phyloP scores from a whole-genome alignment of 2,113 vertebrate species.

The Salvelinus alpinus region DNA sequence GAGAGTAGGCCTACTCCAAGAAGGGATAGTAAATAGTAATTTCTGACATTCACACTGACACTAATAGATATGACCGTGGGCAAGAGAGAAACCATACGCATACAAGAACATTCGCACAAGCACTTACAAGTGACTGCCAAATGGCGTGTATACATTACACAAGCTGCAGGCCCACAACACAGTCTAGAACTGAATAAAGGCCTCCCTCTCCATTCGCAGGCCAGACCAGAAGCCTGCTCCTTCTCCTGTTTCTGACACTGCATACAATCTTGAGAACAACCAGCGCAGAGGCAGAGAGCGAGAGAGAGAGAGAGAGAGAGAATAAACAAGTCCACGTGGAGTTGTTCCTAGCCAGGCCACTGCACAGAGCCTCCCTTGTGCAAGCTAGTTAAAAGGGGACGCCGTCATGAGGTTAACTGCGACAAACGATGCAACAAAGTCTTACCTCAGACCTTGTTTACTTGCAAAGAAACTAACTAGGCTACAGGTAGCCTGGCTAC shows the following conservation, averaged over 20 bases:
- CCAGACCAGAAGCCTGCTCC: conserved; percentile 36
- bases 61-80: not conserved
- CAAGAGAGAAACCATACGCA: not conserved
- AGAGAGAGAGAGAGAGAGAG: conserved; percentile 10
- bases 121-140: conserved; percentile 18
- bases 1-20: not conserved
- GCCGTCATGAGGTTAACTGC: not conserved
- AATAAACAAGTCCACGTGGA: conserved; percentile 33
- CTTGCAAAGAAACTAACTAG: not conserved
- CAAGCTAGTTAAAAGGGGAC: not conserved
- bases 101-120: not conserved
- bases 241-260: conserved; percentile 54
- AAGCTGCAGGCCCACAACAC: conserved; percentile 49
- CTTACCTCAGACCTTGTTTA: conserved; percentile 9
- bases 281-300: not conserved
- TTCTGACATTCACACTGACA: not conserved
- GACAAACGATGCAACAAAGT: not conserved
- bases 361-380: conserved; percentile 50
- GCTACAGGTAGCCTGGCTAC: not conserved
- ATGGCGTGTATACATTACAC: conserved; percentile 28
- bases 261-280: conserved; percentile 29
- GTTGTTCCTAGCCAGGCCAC: conserved; percentile 6
- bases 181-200: conserved; percentile 39
- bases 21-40: not conserved
- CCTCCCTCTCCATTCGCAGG: conserved; percentile 18